phyloP scores from a whole-genome alignment of 2,113 vertebrate species.

The Vimba vimba region DNA sequence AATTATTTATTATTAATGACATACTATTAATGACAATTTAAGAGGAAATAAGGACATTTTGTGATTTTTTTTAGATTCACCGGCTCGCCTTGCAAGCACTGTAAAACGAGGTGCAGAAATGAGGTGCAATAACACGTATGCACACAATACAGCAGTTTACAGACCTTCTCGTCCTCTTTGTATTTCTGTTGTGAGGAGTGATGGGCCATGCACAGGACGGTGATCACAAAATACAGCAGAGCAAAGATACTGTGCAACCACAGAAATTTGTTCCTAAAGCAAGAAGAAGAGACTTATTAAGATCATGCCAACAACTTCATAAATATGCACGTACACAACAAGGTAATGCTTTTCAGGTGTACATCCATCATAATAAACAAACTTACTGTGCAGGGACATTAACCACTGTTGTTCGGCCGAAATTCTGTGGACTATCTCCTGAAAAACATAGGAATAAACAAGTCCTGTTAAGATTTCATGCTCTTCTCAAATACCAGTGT shows the following conservation, averaged over 20 bases:
- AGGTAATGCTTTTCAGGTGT: neutral
- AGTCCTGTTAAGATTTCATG: neutral
- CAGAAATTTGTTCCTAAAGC: constrained; percentile 83
- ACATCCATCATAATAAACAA: constrained; percentile 39
- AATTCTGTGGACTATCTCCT: constrained; percentile 89
- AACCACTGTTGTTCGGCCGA: constrained; percentile 92
- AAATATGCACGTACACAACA: constrained; percentile 5
- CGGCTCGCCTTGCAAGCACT: neutral
- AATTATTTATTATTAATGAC: neutral
- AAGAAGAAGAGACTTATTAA: constrained; percentile 34
- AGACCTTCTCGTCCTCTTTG: constrained; percentile 87
- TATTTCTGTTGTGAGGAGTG: constrained; percentile 87
- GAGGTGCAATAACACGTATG: neutral
- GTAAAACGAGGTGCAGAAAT: neutral
- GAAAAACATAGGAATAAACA: constrained; percentile 65
- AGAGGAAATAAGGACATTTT: neutral
- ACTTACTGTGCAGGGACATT: constrained; percentile 92
- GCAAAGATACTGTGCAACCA: constrained; percentile 93
- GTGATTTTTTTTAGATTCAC: neutral
- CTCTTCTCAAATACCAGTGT: neutral
- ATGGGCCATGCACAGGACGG: constrained; percentile 88
- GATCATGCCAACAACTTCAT: constrained; percentile 13
- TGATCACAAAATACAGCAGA: constrained; percentile 91
- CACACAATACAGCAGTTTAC: constrained; percentile 42
- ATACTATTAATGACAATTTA: neutral